Percentiles rank a stretch among this genome's conserved stretches.
Conservation (phyloP, 1,140 invertebrate genomes). For the Brachionus calyciflorus region DNA sequence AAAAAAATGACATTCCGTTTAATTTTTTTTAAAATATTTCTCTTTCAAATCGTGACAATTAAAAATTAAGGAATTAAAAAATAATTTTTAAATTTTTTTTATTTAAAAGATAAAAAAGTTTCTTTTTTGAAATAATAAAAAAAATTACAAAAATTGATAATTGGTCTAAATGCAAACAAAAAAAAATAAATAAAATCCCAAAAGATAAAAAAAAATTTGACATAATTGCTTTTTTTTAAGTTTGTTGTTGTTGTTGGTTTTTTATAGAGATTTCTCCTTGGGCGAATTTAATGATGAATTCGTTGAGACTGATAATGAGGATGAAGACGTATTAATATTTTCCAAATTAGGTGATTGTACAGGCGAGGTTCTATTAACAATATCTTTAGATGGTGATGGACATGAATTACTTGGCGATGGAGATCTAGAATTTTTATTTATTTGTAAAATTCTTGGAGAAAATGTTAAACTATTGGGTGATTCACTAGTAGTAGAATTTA, state of each 20-base stretch:
- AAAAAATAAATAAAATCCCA: background rate
- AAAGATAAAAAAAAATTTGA: background rate
- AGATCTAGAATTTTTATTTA: background rate
- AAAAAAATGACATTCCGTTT: no score
- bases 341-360: background rate
- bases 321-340: no score
- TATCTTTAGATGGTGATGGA: background rate
- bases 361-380: background rate
- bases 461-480: background rate
- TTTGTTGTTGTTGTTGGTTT: background rate
- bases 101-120: no score
- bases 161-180: no score
- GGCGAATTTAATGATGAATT: constrained; percentile 8
- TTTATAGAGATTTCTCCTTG: background rate
- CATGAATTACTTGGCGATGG: constrained; percentile 20
- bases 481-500: background rate
- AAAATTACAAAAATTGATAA: no score
- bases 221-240: background rate
- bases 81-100: no score
- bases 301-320: background rate
- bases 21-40: no score
- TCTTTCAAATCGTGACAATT: no score
- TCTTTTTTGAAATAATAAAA: no score
- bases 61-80: no score
- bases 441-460: background rate